Evolutionary conservation across 1,140 invertebrate genomes (phyloP).

Genomic region (Oedothorax gibbosus): DNA sequence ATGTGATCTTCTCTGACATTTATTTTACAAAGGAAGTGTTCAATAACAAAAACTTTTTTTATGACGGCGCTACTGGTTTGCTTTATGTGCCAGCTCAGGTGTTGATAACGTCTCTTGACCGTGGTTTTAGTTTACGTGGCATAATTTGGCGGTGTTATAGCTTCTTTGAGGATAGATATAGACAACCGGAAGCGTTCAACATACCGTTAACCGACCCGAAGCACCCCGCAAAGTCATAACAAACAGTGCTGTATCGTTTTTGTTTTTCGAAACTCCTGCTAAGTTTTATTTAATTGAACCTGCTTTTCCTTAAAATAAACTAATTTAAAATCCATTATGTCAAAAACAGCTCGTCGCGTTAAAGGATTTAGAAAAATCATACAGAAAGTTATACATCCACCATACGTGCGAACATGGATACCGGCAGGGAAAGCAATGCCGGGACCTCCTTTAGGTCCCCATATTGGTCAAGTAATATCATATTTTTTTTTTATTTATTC

Average conservation of each 20-base stretch:
- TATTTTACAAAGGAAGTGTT: no score
- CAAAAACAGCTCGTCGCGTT: conserved; percentile 22
- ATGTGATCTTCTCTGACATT: no score
- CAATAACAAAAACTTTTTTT: no score
- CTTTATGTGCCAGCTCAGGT: no score
- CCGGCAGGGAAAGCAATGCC: conserved; percentile 64
- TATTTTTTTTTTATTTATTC: neutral
- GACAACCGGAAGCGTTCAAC: no score
- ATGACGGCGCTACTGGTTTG: no score
- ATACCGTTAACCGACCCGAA: no score
- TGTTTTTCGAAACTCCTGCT: neutral
- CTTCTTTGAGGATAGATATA: no score
- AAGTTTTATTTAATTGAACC: neutral
- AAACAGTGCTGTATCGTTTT: neutral
- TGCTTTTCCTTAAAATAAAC: neutral
- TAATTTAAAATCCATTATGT: conserved; percentile 20
- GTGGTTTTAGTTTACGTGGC: no score
- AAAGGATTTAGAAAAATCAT: conserved; percentile 62
- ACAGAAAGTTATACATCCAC: conserved; percentile 64
- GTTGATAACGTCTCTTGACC: no score
- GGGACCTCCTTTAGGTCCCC: conserved; percentile 65
- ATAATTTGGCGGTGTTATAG: no score
- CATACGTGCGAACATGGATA: conserved; percentile 62
- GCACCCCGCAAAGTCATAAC: no score
- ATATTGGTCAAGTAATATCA: conserved; percentile 63